Evolutionary conservation across 1,140 invertebrate genomes (phyloP), one percentile per base, ranked within the genome.

Genomic region (Lasaia peninsularis): DNA sequence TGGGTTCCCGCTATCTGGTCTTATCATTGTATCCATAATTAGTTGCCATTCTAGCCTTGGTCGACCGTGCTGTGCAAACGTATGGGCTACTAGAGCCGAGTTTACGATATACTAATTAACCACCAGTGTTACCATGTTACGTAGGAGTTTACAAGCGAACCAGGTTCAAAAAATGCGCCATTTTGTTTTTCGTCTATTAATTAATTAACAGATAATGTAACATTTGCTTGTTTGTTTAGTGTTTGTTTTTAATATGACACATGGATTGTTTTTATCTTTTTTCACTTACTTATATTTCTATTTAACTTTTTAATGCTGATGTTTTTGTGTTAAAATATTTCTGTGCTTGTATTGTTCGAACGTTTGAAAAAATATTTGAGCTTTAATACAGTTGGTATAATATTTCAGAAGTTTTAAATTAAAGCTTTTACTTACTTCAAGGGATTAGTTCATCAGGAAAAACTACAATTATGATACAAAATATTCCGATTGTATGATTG

Each of bases 11-110:
- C 75, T 87, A 87, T 75, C 80, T 64, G 51, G 59, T 66, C 62
- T 87, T 87, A 87, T 87, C 84, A 80, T 60, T 77, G 70, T 81
- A 80, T 84, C 78, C 78, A 78, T 76, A 78, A 78, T 75, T 75
- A 67, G 60, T 74, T 67, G 75, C 82, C 72, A 82, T 73, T 76
- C 74, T 70, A 63, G 67, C 62, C 63, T 65, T 63, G 65, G 68
- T 71, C 60, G 70, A 70, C 62, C 73, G 72, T 73, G 64, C 55
- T 69, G 71, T 70, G 71, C 62, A 70, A 79, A 78, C 75, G 80
- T 74, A 69, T 66, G 52, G 57, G 63, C 61, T 69, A 60, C 71
- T 64, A 67, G 65, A 67, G 56, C 55, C 60, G 53, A 55, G 52
- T 48, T 67, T 56, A 49, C 34, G 44, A 55, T 12, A 60, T 31